Base-by-base conservation (phyloP, 1,140 invertebrate genomes). In the Ceratina australensis region DNA sequence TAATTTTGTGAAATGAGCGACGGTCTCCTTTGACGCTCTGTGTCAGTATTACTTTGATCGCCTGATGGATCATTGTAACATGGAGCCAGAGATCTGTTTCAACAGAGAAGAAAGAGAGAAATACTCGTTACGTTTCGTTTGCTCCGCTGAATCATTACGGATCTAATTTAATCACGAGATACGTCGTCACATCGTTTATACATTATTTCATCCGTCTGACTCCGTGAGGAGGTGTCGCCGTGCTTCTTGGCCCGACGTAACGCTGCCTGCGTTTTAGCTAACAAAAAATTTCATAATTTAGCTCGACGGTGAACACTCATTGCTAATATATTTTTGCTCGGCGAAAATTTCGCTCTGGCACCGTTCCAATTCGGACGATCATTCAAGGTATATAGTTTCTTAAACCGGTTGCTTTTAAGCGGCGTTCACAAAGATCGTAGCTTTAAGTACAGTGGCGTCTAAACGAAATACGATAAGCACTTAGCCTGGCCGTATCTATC, bases 391-490 rank as follows among this genome's bases (percentile, higher is more conserved):
- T 52, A 69, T 42, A 42, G 5, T 7, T 47, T 54, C 80, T 80
- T 80, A 78, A 80, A 60, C 81, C 20, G 54, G 52, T 20, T 50
- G 72, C 74, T 79, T 78, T 86, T 80, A 86, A 84, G 82, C 71
- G 66, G 79, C 72, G 73, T 86, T 84, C 81, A 83, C 84, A 86
- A 86, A 79, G 74, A 83, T 84, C 65, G 69, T 65, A 50, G 56
- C 26, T 77, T 72, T 60, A 79, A 75, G 75, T 61, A 65, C 61
- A 63, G 79, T 13, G 50, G 73, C 74, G 47, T 77, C 82, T 72
- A 79, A 85, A 84, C 89, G 90, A 92, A 91, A 92, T 92, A 92
- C 91, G 91, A 92, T 92, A 90, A 92, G 91, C 91, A 92, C 91
- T 91, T 92, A 90, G 89, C 84, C 83, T 72, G 80, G 84, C 85